These are phyloP conservation scores for Rhinogobio ventralis DNA, from an alignment of 2,797 vertebrate species.

Conservation along the genomic window DNA sequence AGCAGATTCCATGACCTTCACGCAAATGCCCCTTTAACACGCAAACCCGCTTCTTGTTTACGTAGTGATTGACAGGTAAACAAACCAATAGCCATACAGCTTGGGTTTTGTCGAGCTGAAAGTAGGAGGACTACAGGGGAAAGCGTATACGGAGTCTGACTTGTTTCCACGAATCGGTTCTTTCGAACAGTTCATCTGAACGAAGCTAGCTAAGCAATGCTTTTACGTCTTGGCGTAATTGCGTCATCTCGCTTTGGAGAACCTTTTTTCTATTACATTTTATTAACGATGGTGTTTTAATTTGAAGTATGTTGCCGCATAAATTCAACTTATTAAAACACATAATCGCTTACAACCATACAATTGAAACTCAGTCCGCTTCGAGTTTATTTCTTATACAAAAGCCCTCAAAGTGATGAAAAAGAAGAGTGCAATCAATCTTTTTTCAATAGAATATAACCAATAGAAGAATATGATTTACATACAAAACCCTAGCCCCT, in stretches of 20 bases:
- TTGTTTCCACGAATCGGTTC: background rate
- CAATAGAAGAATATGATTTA: too few relatives aligned
- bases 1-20: background rate
- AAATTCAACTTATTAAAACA: background rate
- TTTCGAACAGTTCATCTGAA: background rate
- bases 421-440: too few relatives aligned
- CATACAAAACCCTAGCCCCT: too few relatives aligned
- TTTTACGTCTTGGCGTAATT: background rate
- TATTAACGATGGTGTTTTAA: too few relatives aligned
- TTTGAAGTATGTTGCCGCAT: background rate
- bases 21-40: background rate
- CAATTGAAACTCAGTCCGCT: background rate
- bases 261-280: background rate
- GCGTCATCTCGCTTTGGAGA: background rate
- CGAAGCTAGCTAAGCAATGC: background rate
- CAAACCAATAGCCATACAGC: constrained; percentile 48
- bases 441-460: too few relatives aligned
- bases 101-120: accelerated
- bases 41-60: background rate
- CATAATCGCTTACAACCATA: too few relatives aligned
- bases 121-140: constrained; percentile 47
- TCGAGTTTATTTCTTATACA: too few relatives aligned
- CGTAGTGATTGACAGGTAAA: constrained; percentile 17
- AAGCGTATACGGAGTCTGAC: background rate
- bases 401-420: too few relatives aligned